A percentile compares a stretch with the other conserved stretches of the same genome.
phyloP scores from a whole-genome alignment of 2,113 vertebrate species.

The Microcebus murinus region DNA sequence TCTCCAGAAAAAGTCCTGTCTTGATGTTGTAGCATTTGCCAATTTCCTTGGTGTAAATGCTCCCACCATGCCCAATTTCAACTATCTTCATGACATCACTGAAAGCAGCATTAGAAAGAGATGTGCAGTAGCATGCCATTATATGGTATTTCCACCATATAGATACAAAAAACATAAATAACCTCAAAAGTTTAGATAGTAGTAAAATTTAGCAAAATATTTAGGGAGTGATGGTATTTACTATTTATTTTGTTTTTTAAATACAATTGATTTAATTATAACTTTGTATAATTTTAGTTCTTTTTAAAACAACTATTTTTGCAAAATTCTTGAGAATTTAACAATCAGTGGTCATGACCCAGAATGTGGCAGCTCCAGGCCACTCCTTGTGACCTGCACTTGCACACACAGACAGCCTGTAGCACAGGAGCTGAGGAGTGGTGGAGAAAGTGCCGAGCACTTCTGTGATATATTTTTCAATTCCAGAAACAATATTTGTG shows the following conservation, averaged over 20 bases:
- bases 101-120: background rate
- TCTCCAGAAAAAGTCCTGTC: background rate
- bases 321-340: slow-evolving; percentile 20
- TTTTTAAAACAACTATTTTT: background rate
- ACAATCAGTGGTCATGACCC: background rate
- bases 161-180: background rate
- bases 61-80: background rate
- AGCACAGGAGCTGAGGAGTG: background rate
- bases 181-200: background rate
- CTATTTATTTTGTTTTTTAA: background rate
- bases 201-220: background rate
- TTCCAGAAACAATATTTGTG: slow-evolving; percentile 17
- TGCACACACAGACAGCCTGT: background rate
- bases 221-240: background rate
- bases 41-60: slow-evolving; percentile 43
- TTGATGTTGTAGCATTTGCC: background rate
- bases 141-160: background rate
- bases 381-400: background rate
- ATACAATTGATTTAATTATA: background rate
- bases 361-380: background rate
- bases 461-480: background rate
- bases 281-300: background rate
- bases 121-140: background rate
- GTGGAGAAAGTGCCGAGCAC: background rate
- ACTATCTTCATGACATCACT: background rate